A percentile compares a stretch with the other conserved stretches of the same genome.
Evolutionary conservation across 2,888 invertebrate species (phyloP).

Genomic region (Aquatica leii): DNA sequence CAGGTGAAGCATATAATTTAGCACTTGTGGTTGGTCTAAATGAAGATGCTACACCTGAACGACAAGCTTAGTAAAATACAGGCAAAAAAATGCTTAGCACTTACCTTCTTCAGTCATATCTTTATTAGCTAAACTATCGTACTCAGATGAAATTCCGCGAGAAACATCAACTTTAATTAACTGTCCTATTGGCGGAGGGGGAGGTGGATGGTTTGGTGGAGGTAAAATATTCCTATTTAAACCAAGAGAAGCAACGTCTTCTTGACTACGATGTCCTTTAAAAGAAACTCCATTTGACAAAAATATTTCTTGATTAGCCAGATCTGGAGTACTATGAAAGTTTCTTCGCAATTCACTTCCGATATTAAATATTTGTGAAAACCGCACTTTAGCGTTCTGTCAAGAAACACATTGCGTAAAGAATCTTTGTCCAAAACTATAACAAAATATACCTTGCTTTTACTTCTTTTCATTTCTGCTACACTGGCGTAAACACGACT

Average conservation of each 20-base stretch:
- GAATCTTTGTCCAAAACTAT: background rate
- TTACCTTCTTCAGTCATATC: constrained; percentile 54
- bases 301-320: constrained; percentile 63
- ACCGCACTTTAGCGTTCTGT: constrained; percentile 65
- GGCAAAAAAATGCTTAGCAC: constrained; percentile 18
- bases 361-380: constrained; percentile 61
- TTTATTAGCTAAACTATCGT: constrained; percentile 52
- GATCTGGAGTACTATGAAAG: constrained; percentile 91
- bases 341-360: constrained; percentile 74
- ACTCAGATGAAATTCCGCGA: constrained; percentile 49
- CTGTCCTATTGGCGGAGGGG: constrained; percentile 74
- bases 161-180: constrained; percentile 73
- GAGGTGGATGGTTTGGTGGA: constrained; percentile 84
- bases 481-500: constrained; percentile 89
- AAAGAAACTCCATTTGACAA: constrained; percentile 38
- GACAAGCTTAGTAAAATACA: constrained; percentile 44
- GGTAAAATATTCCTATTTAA: constrained; percentile 62
- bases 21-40: constrained; percentile 89
- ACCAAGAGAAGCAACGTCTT: constrained; percentile 66
- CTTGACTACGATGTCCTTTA: constrained; percentile 74
- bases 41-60: constrained; percentile 76
- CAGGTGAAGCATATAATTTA: constrained; percentile 88
- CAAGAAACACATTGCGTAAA: constrained; percentile 32
- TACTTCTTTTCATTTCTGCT: constrained; percentile 92
- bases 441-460: constrained; percentile 64